Percentiles rank a stretch among this genome's conserved stretches.
phyloP scores from a whole-genome alignment of 2,797 vertebrate species.

The Sebastes flavidus region DNA sequence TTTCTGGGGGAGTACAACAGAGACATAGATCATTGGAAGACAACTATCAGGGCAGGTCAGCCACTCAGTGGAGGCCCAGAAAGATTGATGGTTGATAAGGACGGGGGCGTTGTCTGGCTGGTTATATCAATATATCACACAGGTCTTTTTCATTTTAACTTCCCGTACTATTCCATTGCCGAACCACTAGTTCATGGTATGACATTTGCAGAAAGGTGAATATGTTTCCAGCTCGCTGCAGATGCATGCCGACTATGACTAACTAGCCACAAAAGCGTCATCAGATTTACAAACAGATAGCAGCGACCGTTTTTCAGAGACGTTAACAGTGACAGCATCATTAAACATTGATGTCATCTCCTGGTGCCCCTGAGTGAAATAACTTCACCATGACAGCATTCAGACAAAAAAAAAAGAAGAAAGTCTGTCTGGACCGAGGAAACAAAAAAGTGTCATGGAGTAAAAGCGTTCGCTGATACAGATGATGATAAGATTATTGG shows the following conservation, averaged over 20 bases:
- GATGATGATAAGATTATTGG: slow-evolving; percentile 40
- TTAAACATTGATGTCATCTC: slow-evolving; percentile 57
- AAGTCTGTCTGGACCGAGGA: not conserved
- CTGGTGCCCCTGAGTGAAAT: slow-evolving; percentile 39
- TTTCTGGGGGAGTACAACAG: slow-evolving; percentile 44
- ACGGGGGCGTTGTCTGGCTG: not conserved
- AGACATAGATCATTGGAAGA: slow-evolving; percentile 51
- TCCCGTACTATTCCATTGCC: not conserved
- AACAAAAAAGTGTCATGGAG: slow-evolving; percentile 17
- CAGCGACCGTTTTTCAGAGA: slow-evolving; percentile 26
- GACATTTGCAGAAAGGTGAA: slow-evolving; percentile 12
- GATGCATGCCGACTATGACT: slow-evolving; percentile 43
- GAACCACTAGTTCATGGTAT: not conserved
- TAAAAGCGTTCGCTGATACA: slow-evolving; percentile 29
- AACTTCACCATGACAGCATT: slow-evolving; percentile 33
- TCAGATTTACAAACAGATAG: slow-evolving; percentile 55
- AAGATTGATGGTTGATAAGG: slow-evolving; percentile 19
- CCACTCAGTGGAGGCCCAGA: slow-evolving; percentile 16
- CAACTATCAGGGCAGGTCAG: slow-evolving; percentile 45
- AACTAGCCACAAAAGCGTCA: slow-evolving; percentile 52
- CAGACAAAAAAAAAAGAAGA: slow-evolving; percentile 3
- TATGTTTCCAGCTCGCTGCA: slow-evolving; percentile 21
- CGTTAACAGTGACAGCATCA: slow-evolving; percentile 43
- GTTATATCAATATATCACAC: not conserved
- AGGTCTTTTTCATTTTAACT: slow-evolving; percentile 1